Percentiles rank a stretch among this genome's conserved stretches.
Conservation (phyloP, 1,140 invertebrate species). For the Zaprionus ornatus region DNA sequence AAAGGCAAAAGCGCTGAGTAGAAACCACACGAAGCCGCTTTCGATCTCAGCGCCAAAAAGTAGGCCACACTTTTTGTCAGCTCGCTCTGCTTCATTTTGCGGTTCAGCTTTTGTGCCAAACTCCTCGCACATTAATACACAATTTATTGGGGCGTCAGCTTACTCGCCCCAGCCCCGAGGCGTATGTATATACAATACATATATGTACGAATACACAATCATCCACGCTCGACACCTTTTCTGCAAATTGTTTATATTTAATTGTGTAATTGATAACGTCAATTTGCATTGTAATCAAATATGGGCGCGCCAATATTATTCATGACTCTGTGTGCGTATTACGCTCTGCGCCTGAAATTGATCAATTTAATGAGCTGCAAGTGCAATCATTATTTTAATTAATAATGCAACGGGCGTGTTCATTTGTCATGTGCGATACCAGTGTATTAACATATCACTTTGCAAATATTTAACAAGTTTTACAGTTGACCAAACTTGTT, state of each 20-base stretch:
- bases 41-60: slow-evolving; percentile 21
- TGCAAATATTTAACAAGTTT: no score
- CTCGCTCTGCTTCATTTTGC: slow-evolving; percentile 1
- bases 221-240: slow-evolving; percentile 5
- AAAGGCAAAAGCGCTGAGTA: slow-evolving; percentile 25
- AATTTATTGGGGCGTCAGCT: slow-evolving; percentile 30
- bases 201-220: background rate
- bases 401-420: slow-evolving; percentile 29
- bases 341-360: slow-evolving; percentile 27
- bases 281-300: slow-evolving; percentile 56
- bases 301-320: slow-evolving; percentile 14
- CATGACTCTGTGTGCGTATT: background rate
- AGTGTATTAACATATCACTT: background rate
- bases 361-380: slow-evolving; percentile 52
- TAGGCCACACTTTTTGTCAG: slow-evolving; percentile 16
- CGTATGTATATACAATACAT: background rate
- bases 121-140: slow-evolving; percentile 21
- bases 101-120: background rate
- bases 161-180: background rate
- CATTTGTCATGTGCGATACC: background rate
- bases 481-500: background rate
- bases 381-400: slow-evolving; percentile 43
- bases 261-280: slow-evolving; percentile 59
- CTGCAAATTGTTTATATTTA: slow-evolving; percentile 45
- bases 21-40: slow-evolving; percentile 11